These are phyloP conservation scores for Dipodomys spectabilis DNA, from an alignment of 2,113 vertebrate species.

Conservation along the genomic window DNA sequence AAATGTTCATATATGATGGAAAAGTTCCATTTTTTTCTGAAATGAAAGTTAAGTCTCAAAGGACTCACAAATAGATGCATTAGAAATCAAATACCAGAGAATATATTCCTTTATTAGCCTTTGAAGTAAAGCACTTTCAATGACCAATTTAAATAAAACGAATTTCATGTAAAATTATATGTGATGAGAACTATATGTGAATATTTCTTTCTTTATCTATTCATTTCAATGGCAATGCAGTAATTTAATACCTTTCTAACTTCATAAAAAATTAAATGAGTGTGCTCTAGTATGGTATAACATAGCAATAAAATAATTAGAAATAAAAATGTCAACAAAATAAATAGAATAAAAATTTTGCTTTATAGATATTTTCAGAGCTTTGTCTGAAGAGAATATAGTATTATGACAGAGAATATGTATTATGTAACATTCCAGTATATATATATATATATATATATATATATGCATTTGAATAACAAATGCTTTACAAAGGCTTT, in stretches of 20 bases:
- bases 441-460: no score
- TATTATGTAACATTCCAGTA: no score
- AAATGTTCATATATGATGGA: conserved; percentile 56
- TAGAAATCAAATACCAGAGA: conserved; percentile 3
- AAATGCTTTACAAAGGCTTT: neutral
- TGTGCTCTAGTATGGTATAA: neutral
- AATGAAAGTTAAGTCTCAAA: conserved; percentile 59
- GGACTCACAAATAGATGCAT: conserved; percentile 42
- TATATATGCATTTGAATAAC: neutral
- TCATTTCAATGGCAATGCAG: neutral
- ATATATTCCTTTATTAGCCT: conserved; percentile 37
- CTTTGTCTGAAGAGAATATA: neutral
- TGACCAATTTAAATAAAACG: conserved; percentile 24
- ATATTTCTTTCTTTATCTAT: neutral
- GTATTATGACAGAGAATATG: neutral
- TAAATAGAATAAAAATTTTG: neutral
- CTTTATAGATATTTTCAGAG: neutral
- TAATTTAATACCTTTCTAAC: neutral
- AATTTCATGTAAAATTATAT: conserved; percentile 31
- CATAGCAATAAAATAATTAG: neutral
- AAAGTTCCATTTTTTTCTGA: conserved; percentile 43
- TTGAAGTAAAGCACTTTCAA: conserved; percentile 17
- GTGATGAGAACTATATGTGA: neutral
- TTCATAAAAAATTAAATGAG: conserved; percentile 1
- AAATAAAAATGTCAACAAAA: neutral